Conservation (phyloP, 2,888 invertebrate species). For the Callosobruchus maculatus region DNA sequence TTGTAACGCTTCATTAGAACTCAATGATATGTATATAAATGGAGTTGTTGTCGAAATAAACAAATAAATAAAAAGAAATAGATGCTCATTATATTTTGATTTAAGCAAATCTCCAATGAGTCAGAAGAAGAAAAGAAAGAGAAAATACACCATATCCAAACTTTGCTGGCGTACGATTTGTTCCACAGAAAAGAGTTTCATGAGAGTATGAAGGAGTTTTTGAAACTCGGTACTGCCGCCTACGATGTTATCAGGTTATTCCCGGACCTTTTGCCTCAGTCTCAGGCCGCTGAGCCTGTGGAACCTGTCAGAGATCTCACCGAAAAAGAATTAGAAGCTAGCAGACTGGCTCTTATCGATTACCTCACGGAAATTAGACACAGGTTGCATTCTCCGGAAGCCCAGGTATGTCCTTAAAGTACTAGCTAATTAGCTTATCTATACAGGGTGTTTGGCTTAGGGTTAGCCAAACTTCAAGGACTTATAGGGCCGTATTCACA, state of each 20-base stretch:
- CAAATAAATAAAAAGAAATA: no score
- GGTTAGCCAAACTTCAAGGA: not conserved
- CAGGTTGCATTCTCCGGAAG: conserved; percentile 50
- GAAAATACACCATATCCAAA: conserved; percentile 84
- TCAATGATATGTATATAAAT: no score
- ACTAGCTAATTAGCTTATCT: not conserved
- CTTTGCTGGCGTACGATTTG: conserved; percentile 83
- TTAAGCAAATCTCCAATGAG: conserved; percentile 79
- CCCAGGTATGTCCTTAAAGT: conserved; percentile 32
- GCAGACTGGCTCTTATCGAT: conserved; percentile 81
- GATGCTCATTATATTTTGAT: conserved; percentile 29
- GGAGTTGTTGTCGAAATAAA: no score
- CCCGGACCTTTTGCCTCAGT: conserved; percentile 69
- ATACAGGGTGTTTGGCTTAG: no score
- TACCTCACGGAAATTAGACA: conserved; percentile 78
- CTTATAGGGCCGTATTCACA: no score
- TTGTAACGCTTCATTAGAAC: no score
- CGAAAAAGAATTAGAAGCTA: conserved; percentile 83
- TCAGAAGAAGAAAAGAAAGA: conserved; percentile 74
- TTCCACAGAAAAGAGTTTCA: conserved; percentile 86
- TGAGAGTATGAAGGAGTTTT: conserved; percentile 89
- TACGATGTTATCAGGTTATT: conserved; percentile 93
- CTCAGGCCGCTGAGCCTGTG: conserved; percentile 41
- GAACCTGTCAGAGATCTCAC: conserved; percentile 59
- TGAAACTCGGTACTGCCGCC: conserved; percentile 87